A percentile compares a stretch with the other conserved stretches of the same genome.
Conservation (phyloP, 2,888 invertebrate genomes). For the Torymus tubicola region DNA sequence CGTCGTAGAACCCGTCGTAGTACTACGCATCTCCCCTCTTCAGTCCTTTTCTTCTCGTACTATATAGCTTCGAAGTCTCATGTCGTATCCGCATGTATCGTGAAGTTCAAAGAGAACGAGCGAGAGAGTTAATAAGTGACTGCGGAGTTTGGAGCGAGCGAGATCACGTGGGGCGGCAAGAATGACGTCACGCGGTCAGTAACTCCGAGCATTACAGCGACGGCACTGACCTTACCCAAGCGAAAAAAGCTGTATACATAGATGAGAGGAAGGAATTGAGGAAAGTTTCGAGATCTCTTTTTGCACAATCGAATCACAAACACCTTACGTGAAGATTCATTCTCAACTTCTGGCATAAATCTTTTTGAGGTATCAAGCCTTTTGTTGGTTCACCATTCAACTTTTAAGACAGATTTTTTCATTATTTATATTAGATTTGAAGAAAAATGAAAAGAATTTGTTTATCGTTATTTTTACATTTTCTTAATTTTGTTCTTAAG, state of each 20-base stretch:
- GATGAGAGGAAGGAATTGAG: background rate
- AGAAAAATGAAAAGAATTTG: too few species aligned
- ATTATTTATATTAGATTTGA: too few species aligned
- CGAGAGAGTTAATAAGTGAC: too few species aligned
- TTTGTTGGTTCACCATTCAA: too few species aligned
- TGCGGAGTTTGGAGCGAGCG: conserved; percentile 8
- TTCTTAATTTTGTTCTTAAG: too few species aligned
- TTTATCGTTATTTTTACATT: too few species aligned
- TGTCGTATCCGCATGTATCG: conserved; percentile 38
- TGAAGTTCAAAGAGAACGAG: too few species aligned
- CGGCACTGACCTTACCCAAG: conserved; percentile 75
- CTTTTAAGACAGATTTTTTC: too few species aligned
- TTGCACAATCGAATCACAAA: background rate
- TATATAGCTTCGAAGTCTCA: background rate
- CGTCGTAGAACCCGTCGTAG: conserved; percentile 74
- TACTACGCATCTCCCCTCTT: conserved; percentile 66
- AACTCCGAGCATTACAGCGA: conserved; percentile 72
- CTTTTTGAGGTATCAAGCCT: too few species aligned
- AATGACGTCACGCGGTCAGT: conserved; percentile 73
- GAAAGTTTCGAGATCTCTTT: conserved; percentile 50
- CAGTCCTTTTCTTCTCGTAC: conserved; percentile 47
- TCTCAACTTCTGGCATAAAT: too few species aligned
- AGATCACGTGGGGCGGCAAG: conserved; percentile 65
- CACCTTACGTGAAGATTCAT: too few species aligned
- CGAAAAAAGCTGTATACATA: conserved; percentile 33